Evolutionary conservation across 2,888 invertebrate species (phyloP), one percentile per base, ranked within the genome.

Genomic region (Netelia melanura): DNA sequence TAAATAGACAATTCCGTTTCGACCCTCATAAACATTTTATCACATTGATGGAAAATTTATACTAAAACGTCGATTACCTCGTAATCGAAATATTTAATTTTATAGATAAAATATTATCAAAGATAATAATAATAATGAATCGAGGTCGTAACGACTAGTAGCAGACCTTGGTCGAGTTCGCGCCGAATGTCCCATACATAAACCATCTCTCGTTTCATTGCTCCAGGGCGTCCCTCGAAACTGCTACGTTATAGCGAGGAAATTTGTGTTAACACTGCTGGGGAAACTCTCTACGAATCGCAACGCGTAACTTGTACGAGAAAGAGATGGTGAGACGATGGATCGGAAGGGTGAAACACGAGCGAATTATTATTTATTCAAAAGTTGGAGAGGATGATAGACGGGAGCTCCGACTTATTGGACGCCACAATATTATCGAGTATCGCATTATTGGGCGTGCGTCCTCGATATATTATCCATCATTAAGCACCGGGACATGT

Each of bases 281-380:
- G 81, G 83, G 81, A 83, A 82, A 87, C 81, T 38, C 78, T 81
- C 78, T 81, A 80, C 72, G 56, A 56, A 38, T 38, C 38, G 38
- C 6, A 38, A 38, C 8, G 38, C 38, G 38, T 38, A 6, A 5
- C 38, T 38, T 38, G 9, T 58, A 38, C 58, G 44, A 38, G 67
- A 52, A 61, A 56, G 67, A 65, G 48, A 58, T 25, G 17, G 85
- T 56, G 70, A 65, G 54, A 61, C 54, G 74, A 68, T 56, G 48
- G 21, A 38, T 67, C 48, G 38, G 67, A 68, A 71, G 58, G 62
- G 43, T 72, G 65, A 61, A 64, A 30, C 11, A n/a, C 44, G 48
- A 21, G 65, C 11, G 65, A 56, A 65, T 65, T 72, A 65, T 72
- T 80, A 80, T 80, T 65, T 64, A 80, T 80, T 80, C 71, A 58